phyloP scores from a whole-genome alignment of 2,113 vertebrate species.

The Chlorocebus sabaeus region DNA sequence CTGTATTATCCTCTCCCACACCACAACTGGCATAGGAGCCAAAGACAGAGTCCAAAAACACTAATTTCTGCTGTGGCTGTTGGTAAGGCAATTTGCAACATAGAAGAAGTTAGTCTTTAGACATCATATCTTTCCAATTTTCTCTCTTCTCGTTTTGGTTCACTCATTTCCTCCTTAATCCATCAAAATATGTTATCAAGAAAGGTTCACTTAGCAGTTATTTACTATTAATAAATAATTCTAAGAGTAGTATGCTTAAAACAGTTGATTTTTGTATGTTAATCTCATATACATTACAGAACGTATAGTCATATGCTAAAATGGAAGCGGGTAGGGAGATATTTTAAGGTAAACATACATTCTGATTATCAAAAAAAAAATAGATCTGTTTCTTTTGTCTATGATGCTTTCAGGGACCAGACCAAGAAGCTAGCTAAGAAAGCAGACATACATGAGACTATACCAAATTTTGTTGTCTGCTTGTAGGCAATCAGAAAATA shows the following conservation, averaged over 20 bases:
- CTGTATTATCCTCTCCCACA: background rate
- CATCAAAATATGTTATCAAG: background rate
- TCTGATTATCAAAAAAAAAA: background rate
- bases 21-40: background rate
- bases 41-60: background rate
- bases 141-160: background rate
- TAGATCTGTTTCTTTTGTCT: background rate
- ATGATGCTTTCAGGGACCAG: background rate
- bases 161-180: background rate
- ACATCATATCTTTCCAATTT: background rate
- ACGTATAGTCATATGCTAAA: background rate
- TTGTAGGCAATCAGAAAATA: slow-evolving; percentile 27
- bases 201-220: background rate
- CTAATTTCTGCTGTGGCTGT: background rate
- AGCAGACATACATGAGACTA: background rate
- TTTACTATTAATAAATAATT: background rate
- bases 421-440: slow-evolving; percentile 17
- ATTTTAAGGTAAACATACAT: background rate
- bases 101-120: background rate
- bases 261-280: background rate
- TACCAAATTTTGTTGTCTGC: background rate
- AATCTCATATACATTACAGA: background rate
- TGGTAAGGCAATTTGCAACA: background rate
- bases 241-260: background rate
- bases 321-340: background rate